These are phyloP conservation scores for Lacerta viridis DNA, from an alignment of 2,797 vertebrate genomes.

Conservation along the genomic window DNA sequence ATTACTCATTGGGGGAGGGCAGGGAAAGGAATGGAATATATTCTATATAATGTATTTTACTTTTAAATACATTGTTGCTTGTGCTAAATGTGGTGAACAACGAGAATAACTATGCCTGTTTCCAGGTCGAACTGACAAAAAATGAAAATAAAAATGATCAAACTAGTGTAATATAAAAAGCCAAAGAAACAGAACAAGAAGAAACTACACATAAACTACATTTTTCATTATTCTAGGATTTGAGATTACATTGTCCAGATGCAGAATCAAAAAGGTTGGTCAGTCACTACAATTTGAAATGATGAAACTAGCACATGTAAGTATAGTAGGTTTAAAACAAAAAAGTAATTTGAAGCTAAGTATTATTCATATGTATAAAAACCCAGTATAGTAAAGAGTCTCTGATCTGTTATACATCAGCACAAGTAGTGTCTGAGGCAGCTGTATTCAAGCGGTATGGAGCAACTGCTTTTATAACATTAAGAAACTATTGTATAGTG, in stretches of 20 bases:
- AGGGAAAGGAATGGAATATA: constrained; percentile 1
- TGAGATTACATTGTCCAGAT: fast-evolving
- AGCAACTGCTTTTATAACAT: constrained; percentile 17
- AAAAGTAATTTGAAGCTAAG: background rate
- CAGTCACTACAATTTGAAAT: background rate
- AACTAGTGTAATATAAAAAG: background rate
- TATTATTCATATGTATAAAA: background rate
- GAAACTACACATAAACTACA: background rate
- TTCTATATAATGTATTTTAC: background rate
- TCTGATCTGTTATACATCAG: background rate
- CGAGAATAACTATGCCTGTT: constrained; percentile 45
- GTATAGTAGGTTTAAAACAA: background rate
- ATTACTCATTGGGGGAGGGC: constrained; percentile 53
- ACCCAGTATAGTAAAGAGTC: background rate
- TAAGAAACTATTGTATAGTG: background rate
- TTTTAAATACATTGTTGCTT: constrained; percentile 46
- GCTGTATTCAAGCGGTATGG: background rate
- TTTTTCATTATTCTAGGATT: background rate
- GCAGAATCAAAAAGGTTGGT: constrained; percentile 22
- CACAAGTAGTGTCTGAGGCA: constrained; percentile 1
- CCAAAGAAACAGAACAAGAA: background rate
- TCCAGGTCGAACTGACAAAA: constrained; percentile 9
- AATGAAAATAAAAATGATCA: background rate
- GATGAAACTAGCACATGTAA: background rate
- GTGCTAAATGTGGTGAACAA: constrained; percentile 50